Base-by-base conservation (phyloP, 2,888 invertebrate species). In the Epirrhoe alternata region DNA sequence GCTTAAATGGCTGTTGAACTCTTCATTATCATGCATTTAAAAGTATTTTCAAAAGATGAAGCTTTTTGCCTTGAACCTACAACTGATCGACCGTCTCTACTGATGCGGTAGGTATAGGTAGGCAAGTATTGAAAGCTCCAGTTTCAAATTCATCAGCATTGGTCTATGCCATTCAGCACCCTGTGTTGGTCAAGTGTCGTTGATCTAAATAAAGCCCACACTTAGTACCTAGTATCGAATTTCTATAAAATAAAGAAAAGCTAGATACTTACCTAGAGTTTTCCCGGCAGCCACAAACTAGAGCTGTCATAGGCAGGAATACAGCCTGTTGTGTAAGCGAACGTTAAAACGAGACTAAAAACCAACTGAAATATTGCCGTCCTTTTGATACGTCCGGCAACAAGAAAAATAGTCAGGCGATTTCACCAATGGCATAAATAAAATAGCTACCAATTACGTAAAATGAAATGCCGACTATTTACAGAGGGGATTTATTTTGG, bases 401-500 rank as follows among this genome's bases (percentile, higher is more conserved):
- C 66, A 70, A 73, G 71, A 72, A 72, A 74, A 73, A 74, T 71
- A 69, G 51, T 56, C 69, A 45, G 53, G 58, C 61, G 59, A 71
- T 71, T 71, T 66, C 51, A 67, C 71, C 72, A 71, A 72, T 73
- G 69, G 66, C 69, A 70, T 70, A 70, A 72, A 73, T 73, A 67
- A 73, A 74, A 71, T 70, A 71, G 65, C 69, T 66, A 70, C 64
- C 69, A 74, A 74, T 73, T 72, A 70, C 72, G 66, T 66, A 67
- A 71, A 72, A 73, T 57, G 68, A 52, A 70, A 72, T 68, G 64
- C 72, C 62, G 68, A 69, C 69, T 74, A 70, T 74, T 71, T 72
- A 70, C 72, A 64, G 62, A 67, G 67, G 61, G 73, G 76, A 81
- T 81, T 80, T 81, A 81, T 80, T 74, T 62, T 68, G 58, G 61